Evolutionary conservation across 2,888 invertebrate genomes (phyloP).

Genomic region (Pollenia amentaria): DNA sequence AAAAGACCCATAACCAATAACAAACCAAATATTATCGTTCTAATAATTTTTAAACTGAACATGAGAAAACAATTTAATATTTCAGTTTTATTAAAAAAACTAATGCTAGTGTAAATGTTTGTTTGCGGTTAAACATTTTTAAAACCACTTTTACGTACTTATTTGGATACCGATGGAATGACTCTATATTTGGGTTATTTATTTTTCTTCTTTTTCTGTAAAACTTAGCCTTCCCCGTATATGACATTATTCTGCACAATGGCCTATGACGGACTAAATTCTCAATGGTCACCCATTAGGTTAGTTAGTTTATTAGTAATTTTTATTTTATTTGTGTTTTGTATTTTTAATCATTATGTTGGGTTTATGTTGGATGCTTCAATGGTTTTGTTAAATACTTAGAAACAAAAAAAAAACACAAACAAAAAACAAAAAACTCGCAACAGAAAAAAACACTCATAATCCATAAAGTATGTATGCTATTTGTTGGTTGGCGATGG

Average conservation of each 20-base stretch:
- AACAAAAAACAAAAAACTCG: constrained; percentile 4
- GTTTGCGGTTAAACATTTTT: constrained; percentile 30
- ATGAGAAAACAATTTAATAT: background rate
- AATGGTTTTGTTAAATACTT: constrained; percentile 70
- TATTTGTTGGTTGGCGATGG: background rate
- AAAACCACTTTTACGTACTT: constrained; percentile 18
- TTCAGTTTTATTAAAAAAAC: background rate
- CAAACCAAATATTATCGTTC: too few relatives aligned
- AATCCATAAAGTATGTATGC: constrained; percentile 1
- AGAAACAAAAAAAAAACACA: background rate
- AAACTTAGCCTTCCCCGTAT: constrained; percentile 13
- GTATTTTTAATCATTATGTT: constrained; percentile 58
- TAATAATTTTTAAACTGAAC: too few relatives aligned
- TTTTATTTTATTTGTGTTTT: constrained; percentile 38
- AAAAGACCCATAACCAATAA: too few relatives aligned
- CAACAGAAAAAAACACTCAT: constrained; percentile 10
- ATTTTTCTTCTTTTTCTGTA: background rate
- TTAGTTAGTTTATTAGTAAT: constrained; percentile 38
- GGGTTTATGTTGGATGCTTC: constrained; percentile 66
- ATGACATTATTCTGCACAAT: constrained; percentile 78
- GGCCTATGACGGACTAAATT: constrained; percentile 77
- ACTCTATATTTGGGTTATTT: constrained; percentile 45
- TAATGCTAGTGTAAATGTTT: background rate
- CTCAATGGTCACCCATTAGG: constrained; percentile 71
- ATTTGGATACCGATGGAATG: background rate